Percentiles rank a stretch among this genome's conserved stretches.
Evolutionary conservation across 1,140 invertebrate species (phyloP).

Genomic region (Halictus rubicundus): DNA sequence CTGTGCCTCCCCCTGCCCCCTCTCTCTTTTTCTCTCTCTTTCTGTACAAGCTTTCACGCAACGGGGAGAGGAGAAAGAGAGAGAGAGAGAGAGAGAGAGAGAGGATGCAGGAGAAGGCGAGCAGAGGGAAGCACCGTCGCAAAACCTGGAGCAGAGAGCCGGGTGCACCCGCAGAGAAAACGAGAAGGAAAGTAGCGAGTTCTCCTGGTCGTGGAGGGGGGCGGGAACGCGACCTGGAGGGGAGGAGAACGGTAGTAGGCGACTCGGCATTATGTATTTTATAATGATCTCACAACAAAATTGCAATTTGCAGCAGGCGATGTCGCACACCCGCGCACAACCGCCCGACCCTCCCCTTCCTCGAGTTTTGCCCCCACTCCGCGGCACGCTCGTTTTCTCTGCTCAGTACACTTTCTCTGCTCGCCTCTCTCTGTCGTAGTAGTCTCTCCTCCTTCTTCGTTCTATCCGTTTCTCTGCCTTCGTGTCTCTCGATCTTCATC

Average conservation of each 20-base stretch:
- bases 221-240: slow-evolving; percentile 39
- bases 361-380: background rate
- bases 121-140: slow-evolving; percentile 32
- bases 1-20: slow-evolving; percentile 63
- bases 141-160: slow-evolving; percentile 2
- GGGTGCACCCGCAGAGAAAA: slow-evolving; percentile 23
- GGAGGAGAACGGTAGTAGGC: slow-evolving; percentile 51
- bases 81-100: too few relatives aligned
- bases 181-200: slow-evolving; percentile 50
- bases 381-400: slow-evolving; percentile 46
- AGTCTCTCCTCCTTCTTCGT: slow-evolving; percentile 10
- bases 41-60: slow-evolving; percentile 26
- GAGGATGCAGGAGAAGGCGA: slow-evolving; percentile 12
- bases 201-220: slow-evolving; percentile 35
- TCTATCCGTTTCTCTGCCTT: slow-evolving; percentile 24
- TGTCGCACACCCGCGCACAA: slow-evolving; percentile 63
- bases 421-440: background rate
- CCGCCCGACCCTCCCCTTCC: background rate
- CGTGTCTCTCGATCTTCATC: slow-evolving; percentile 14
- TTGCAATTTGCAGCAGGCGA: slow-evolving; percentile 75
- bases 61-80: background rate
- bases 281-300: slow-evolving; percentile 80
- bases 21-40: slow-evolving; percentile 52
- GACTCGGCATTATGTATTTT: slow-evolving; percentile 78
- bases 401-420: slow-evolving; percentile 38